phyloP scores from a whole-genome alignment of 2,888 invertebrate genomes.

The Galerucella nymphaeae region DNA sequence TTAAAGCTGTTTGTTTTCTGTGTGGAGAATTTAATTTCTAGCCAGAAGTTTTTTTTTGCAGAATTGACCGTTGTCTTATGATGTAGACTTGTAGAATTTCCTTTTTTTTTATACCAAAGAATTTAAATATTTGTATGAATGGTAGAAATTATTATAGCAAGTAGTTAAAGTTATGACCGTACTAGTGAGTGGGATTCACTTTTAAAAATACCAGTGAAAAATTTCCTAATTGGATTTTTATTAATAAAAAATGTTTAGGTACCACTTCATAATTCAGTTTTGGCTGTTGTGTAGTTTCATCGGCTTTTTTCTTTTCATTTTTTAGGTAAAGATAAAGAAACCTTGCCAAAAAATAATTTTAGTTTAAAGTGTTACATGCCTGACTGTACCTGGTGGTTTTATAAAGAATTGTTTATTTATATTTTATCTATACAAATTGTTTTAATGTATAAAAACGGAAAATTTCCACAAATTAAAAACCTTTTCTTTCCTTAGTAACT shows the following conservation, averaged over 20 bases:
- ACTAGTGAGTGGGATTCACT: too few relatives aligned
- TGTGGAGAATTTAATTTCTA: neutral
- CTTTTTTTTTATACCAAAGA: conserved; percentile 4
- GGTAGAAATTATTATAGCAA: neutral
- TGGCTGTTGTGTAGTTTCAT: too few relatives aligned
- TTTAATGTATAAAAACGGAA: neutral
- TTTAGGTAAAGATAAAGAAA: neutral
- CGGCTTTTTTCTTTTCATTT: neutral
- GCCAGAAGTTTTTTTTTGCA: neutral
- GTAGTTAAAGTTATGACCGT: neutral
- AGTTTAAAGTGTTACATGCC: neutral
- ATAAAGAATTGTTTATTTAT: neutral
- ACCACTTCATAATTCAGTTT: too few relatives aligned
- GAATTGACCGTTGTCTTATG: neutral
- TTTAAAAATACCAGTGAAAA: too few relatives aligned
- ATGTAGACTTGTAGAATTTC: neutral
- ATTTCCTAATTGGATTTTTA: too few relatives aligned
- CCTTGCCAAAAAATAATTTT: neutral
- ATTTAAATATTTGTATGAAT: neutral
- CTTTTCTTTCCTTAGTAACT: too few relatives aligned
- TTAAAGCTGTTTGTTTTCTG: neutral
- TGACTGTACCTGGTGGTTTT: neutral
- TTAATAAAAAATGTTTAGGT: too few relatives aligned
- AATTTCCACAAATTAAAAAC: neutral
- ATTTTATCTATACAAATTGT: neutral